These are phyloP conservation scores for Gymnothorax reevesii DNA, from an alignment of 2,797 vertebrate genomes.

Conservation along the genomic window DNA sequence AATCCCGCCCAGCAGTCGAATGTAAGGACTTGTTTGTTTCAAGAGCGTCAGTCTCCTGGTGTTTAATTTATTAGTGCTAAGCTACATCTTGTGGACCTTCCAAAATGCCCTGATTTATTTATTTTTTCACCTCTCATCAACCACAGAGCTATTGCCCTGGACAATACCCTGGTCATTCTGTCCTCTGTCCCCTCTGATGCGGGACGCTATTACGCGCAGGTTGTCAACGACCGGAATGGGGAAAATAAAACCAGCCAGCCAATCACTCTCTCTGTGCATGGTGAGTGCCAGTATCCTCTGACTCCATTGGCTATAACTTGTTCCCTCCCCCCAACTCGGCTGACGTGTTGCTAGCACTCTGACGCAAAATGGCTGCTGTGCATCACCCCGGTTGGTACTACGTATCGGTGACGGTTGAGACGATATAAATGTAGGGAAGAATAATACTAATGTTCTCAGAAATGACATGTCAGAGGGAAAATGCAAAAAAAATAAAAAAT, in stretches of 20 bases:
- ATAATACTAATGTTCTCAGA: too few relatives aligned
- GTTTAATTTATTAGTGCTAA: background rate
- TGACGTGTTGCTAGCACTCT: too few relatives aligned
- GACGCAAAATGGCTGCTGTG: too few relatives aligned
- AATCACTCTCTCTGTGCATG: conserved; percentile 85
- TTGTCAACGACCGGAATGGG: conserved; percentile 96
- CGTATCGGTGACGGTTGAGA: too few relatives aligned
- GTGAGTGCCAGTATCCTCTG: conserved; percentile 70
- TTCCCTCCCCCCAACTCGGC: too few relatives aligned
- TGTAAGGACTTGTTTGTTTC: conserved; percentile 74
- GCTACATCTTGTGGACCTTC: background rate
- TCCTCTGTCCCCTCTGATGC: conserved; percentile 93
- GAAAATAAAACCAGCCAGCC: conserved; percentile 98
- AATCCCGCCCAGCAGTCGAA: conserved; percentile 94
- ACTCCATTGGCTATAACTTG: too few relatives aligned
- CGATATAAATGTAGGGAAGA: too few relatives aligned
- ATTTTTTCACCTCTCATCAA: background rate
- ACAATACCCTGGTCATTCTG: conserved; percentile 95
- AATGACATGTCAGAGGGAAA: too few relatives aligned
- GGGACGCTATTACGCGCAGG: conserved; percentile 93
- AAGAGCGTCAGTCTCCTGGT: conserved; percentile 17
- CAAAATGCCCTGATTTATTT: background rate
- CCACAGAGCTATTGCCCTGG: conserved; percentile 90
- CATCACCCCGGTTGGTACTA: too few relatives aligned
- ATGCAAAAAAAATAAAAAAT: too few relatives aligned